Evolutionary conservation across 1,140 invertebrate genomes (phyloP).

Genomic region (Anoplophora glabripennis): DNA sequence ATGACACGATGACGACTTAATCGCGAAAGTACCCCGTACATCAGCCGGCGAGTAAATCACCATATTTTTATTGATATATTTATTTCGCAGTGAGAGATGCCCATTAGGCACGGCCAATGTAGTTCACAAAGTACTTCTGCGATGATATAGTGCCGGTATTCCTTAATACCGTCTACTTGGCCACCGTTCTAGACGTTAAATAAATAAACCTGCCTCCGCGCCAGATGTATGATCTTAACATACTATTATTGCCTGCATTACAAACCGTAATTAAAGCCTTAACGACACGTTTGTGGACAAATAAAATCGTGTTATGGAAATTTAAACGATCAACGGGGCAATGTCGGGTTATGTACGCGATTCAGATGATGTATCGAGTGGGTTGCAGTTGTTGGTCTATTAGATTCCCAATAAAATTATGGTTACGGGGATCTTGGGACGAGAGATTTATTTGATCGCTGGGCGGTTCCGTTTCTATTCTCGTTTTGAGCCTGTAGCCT

Average conservation of each 20-base stretch:
- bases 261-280: constrained; percentile 7
- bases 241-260: no score
- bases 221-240: not conserved
- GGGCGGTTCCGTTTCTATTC: no score
- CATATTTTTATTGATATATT: constrained; percentile 4
- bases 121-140: constrained; percentile 21
- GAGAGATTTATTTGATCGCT: no score
- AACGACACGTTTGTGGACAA: constrained; percentile 8
- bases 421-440: no score
- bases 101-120: constrained; percentile 20
- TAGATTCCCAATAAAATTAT: no score
- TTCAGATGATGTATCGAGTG: no score
- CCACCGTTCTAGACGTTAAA: constrained; percentile 2
- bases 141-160: constrained; percentile 19
- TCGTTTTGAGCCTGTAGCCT: no score
- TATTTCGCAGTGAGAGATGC: constrained; percentile 16
- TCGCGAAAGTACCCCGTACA: not conserved
- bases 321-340: not conserved
- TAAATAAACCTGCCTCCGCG: constrained; percentile 19
- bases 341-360: no score
- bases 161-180: constrained; percentile 7
- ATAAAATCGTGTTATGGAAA: constrained; percentile 3
- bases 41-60: constrained; percentile 1
- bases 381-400: no score
- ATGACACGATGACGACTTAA: no score